A percentile compares a stretch with the other conserved stretches of the same genome.
These are phyloP conservation scores for Cerceris rybyensis DNA, from an alignment of 2,888 invertebrate species.

Conservation along the genomic window DNA sequence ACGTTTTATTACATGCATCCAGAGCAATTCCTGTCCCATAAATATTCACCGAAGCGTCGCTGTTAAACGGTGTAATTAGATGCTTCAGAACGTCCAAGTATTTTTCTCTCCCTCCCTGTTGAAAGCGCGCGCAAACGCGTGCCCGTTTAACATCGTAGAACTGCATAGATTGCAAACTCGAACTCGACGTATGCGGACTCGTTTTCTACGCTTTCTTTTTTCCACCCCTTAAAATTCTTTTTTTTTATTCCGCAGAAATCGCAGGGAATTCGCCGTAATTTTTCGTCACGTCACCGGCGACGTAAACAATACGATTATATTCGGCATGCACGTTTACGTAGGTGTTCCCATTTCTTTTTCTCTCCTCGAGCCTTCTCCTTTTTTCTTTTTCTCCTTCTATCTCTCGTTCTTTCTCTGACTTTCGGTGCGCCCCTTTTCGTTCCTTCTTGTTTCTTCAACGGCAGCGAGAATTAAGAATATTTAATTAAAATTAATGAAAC, in stretches of 20 bases:
- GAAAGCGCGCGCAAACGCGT: not conserved
- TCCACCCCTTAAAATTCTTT: not conserved
- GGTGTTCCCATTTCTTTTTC: slow-evolving; percentile 8
- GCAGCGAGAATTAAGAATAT: slow-evolving; percentile 72
- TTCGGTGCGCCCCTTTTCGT: not conserved
- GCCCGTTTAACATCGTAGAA: not conserved
- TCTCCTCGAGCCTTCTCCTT: not conserved
- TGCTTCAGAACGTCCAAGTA: not conserved
- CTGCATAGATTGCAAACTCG: too few species aligned
- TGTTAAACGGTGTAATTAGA: slow-evolving; percentile 19
- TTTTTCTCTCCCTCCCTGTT: not conserved
- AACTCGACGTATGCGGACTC: too few species aligned
- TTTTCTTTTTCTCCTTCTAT: slow-evolving; percentile 3
- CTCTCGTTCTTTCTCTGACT: slow-evolving; percentile 6
- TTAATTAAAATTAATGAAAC: slow-evolving; percentile 79
- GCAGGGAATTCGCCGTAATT: slow-evolving; percentile 5
- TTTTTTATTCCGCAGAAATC: slow-evolving; percentile 14
- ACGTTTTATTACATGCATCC: slow-evolving; percentile 17
- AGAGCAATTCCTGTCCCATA: not conserved
- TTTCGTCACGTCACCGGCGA: slow-evolving; percentile 5
- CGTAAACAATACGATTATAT: slow-evolving; percentile 36
- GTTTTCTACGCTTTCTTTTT: not conserved
- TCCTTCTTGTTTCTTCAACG: slow-evolving; percentile 10
- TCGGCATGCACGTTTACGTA: slow-evolving; percentile 7
- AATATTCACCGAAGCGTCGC: slow-evolving; percentile 6